A percentile compares a stretch with the other conserved stretches of the same genome.
Evolutionary conservation across 37 sponge, comb jelly and placozoan genomes (phyloP).

Genomic region (Spongilla lacustris): DNA sequence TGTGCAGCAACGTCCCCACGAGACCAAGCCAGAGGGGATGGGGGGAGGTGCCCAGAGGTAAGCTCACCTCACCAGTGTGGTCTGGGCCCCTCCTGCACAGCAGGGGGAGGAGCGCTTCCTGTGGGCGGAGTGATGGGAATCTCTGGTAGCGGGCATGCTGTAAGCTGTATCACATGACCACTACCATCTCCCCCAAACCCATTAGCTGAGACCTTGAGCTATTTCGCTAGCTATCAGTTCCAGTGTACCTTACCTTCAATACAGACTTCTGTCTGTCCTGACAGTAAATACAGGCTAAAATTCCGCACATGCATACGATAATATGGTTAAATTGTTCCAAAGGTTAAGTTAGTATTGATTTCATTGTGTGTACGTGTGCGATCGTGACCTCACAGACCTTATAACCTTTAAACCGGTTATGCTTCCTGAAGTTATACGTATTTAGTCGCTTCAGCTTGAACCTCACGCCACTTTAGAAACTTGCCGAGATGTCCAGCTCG

Average conservation of each 20-base stretch:
- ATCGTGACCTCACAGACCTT: too few relatives aligned
- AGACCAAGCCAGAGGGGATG: slow-evolving; percentile 22
- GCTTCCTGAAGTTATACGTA: too few relatives aligned
- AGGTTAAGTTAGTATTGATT: too few relatives aligned
- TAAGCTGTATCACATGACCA: too few relatives aligned
- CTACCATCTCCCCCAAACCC: too few relatives aligned
- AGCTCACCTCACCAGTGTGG: slow-evolving; percentile 12
- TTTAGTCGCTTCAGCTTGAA: too few relatives aligned
- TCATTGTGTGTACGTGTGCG: too few relatives aligned
- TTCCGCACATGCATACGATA: slow-evolving; percentile 26
- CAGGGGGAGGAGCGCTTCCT: slow-evolving; percentile 19
- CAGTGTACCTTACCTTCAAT: not conserved
- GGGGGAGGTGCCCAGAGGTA: slow-evolving; percentile 14
- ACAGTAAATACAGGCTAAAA: slow-evolving; percentile 27
- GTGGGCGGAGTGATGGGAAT: not conserved
- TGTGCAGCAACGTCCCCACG: slow-evolving; percentile 69
- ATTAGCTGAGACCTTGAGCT: too few relatives aligned
- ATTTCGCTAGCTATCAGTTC: not conserved
- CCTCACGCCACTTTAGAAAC: too few relatives aligned
- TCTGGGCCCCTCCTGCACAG: slow-evolving; percentile 53
- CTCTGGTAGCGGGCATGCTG: not conserved
- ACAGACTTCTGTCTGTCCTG: not conserved
- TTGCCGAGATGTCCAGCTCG: not conserved
- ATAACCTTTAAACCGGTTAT: too few relatives aligned
- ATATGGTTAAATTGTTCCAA: too few relatives aligned